Base-by-base conservation (phyloP, 1,140 invertebrate genomes). In the Rhysida immarginata region DNA sequence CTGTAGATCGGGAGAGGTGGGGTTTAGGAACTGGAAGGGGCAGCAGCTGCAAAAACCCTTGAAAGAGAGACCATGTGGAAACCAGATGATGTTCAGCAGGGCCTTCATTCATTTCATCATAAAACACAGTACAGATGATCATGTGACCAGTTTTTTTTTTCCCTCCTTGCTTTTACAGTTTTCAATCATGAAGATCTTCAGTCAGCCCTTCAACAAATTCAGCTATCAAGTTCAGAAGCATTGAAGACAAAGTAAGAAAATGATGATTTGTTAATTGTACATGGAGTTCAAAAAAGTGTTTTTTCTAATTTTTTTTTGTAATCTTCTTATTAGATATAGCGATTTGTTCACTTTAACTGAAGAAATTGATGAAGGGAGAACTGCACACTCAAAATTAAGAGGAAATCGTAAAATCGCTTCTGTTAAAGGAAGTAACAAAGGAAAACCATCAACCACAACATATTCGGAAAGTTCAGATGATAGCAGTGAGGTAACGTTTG, bases 271-370 rank as follows among this genome's bases (percentile, higher is more conserved):
- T 53, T n/a, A n/a, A n/a, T n/a, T n/a, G n/a, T n/a, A n/a, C n/a
- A n/a, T n/a, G n/a, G n/a, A n/a, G n/a, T n/a, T 56, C 16, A 16
- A 58, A 24, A 23, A 18, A n/a, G 56, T 2, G 18, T 56, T 41
- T 49, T 59, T 46, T 5, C 44, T 44, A 41, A 45, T 53, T 52
- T 46, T 46, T 48, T 56, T 59, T 60, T 11, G 55, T 73, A 71
- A n/a, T n/a, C n/a, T n/a, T n/a, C n/a, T n/a, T n/a, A n/a, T n/a
- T n/a, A n/a, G n/a, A 72, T 96, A 87, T 68, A 83, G 84, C 68
- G 88, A 95, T 65, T 74, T 97, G 55, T 88, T 96, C 71, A 83
- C 87, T 0, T 75, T 96, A 60, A 85, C 88, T 5, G 91, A 92
- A 69, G 73, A 75, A 56, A 82, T 90, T 59, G 88, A 88, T 58